phyloP scores from a whole-genome alignment of 2,113 vertebrate genomes.

The Empidonax alnorum region DNA sequence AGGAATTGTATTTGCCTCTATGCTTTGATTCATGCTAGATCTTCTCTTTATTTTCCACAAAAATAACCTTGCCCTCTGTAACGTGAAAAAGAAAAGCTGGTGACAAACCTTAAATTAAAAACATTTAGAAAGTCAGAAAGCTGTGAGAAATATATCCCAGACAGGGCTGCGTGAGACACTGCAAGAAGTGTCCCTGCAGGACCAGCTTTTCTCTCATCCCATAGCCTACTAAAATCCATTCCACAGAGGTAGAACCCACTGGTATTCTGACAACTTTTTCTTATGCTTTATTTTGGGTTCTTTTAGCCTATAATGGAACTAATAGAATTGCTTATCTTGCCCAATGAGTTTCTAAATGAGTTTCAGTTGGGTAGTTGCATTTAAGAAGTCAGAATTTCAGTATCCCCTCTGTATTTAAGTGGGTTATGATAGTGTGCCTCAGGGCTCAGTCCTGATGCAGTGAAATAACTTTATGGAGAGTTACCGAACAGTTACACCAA shows the following conservation, averaged over 20 bases:
- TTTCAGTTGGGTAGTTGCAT: not conserved
- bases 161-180: not conserved
- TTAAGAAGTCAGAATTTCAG: not conserved
- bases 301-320: not conserved
- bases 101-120: not conserved
- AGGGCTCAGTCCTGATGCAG: not conserved
- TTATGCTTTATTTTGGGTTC: not conserved
- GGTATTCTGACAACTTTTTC: not conserved
- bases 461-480: not conserved
- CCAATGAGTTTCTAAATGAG: not conserved
- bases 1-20: not conserved
- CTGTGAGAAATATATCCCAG: not conserved
- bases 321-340: not conserved
- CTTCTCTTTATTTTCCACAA: not conserved
- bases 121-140: not conserved
- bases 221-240: not conserved
- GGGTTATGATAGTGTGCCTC: not conserved
- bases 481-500: not conserved
- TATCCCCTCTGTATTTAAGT: not conserved
- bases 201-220: not conserved
- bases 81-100: not conserved
- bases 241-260: not conserved
- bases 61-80: not conserved
- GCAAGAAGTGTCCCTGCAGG: not conserved
- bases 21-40: not conserved